phyloP scores from a whole-genome alignment of 2,113 vertebrate species.

The Muntiacus reevesi region DNA sequence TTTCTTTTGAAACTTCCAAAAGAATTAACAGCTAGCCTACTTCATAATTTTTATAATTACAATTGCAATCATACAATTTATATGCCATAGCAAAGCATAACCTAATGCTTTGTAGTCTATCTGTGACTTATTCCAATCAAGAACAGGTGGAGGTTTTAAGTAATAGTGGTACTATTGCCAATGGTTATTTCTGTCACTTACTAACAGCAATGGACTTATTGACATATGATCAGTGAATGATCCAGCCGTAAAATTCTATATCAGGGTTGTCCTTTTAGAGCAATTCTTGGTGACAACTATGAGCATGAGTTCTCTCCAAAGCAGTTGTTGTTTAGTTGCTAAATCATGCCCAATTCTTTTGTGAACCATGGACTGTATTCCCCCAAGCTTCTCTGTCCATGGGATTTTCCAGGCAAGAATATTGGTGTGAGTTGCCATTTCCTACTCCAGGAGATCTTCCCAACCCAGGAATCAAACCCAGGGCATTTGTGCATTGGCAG shows the following conservation, averaged over 20 bases:
- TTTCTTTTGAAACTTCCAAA: not conserved
- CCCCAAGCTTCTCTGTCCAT: too few species aligned
- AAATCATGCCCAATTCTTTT: too few species aligned
- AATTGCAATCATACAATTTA: not conserved
- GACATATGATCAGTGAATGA: not conserved
- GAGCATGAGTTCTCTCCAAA: not conserved
- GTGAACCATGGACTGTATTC: too few species aligned
- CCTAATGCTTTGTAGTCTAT: not conserved
- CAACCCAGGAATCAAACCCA: too few species aligned
- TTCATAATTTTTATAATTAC: not conserved
- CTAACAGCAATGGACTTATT: not conserved
- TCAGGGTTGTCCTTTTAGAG: not conserved
- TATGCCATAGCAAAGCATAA: not conserved
- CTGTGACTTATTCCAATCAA: not conserved
- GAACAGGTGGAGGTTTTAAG: not conserved
- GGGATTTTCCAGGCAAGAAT: too few species aligned
- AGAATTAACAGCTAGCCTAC: not conserved
- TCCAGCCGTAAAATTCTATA: not conserved
- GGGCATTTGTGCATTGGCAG: too few species aligned
- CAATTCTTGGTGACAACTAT: not conserved
- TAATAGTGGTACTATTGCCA: not conserved
- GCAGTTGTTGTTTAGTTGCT: too few species aligned
- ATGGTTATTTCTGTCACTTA: not conserved
- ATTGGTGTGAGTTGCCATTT: too few species aligned
- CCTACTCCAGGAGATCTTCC: too few species aligned